Evolutionary conservation across 2,888 invertebrate species (phyloP), one percentile per base, ranked within the genome.

Genomic region (Neocrepidodera transversa): DNA sequence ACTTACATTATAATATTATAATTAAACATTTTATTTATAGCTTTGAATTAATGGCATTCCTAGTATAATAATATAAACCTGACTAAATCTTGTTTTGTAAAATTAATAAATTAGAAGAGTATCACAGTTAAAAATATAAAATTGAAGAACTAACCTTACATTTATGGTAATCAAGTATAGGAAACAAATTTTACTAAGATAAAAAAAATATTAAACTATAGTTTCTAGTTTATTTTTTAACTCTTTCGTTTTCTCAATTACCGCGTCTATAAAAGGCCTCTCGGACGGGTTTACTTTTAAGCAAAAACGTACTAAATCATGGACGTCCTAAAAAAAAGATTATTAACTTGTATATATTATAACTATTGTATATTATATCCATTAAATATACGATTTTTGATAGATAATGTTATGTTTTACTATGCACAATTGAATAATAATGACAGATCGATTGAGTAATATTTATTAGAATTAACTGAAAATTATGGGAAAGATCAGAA

Each of bases 281-380:
- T 91, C 90, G 81, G 86, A 84, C 18, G 88, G 86, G 79, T 90
- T 88, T n/a, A 88, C 86, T 72, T 87, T 86, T 60, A 92, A 79
- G 85, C 91, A 87, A 60, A 83, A 87, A 40, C 82, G 74, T 60
- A 92, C 87, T 59, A 91, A 79, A 60, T 88, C 86, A 64, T 89
- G 86, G 75, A 91, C 80, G 62, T 87, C 87, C 86, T 88, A 76
- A 45, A 84, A 83, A 60, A 43, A 18, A 52, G 4, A 47, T n/a
- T 23, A 14, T 8, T n/a, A n/a, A n/a, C n/a, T n/a, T n/a, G n/a
- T n/a, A n/a, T n/a, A n/a, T n/a, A n/a, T n/a, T n/a, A n/a, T n/a
- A n/a, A n/a, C n/a, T n/a, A n/a, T n/a, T n/a, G n/a, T n/a, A n/a
- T n/a, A n/a, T n/a, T n/a, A n/a, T n/a, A n/a, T n/a, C n/a, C n/a